A percentile compares a stretch with the other conserved stretches of the same genome.
phyloP scores from a whole-genome alignment of 92 coral and sea anemone species.

The Heteractis magnifica region DNA sequence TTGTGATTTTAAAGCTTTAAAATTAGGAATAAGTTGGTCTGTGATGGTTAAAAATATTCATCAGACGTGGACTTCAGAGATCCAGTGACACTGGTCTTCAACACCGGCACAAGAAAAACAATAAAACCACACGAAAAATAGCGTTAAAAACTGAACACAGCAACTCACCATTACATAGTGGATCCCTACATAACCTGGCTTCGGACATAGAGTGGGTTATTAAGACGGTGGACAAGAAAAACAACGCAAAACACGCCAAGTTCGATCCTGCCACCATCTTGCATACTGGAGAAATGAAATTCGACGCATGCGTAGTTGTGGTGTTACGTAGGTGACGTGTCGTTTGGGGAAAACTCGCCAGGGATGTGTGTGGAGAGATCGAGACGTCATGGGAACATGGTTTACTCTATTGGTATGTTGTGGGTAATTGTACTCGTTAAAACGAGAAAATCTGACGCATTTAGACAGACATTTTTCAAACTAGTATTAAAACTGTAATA shows the following conservation, averaged over 20 bases:
- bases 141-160: not conserved
- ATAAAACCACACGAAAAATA: not conserved
- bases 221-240: constrained; percentile 50
- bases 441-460: constrained; percentile 21
- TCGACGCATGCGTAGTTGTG: constrained; percentile 65
- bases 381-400: constrained; percentile 11
- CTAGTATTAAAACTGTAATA: too few species aligned
- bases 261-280: constrained; percentile 69
- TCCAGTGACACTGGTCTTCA: constrained; percentile 1
- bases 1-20: not conserved
- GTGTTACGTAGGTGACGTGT: constrained; percentile 84
- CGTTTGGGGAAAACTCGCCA: constrained; percentile 38
- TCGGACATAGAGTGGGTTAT: constrained; percentile 49
- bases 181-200: constrained; percentile 55
- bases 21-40: not conserved
- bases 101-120: constrained; percentile 19
- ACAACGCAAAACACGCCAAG: constrained; percentile 52
- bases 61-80: constrained; percentile 40
- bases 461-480: not conserved
- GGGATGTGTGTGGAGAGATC: constrained; percentile 21
- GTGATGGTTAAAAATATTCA: constrained; percentile 6
- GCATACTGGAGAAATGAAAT: constrained; percentile 28
- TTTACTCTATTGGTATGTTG: constrained; percentile 2
- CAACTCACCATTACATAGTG: constrained; percentile 44
- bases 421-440: constrained; percentile 14